Evolutionary conservation across 2,113 vertebrate species (phyloP), one percentile per base, ranked within the genome.

Genomic region (Fulica atra): DNA sequence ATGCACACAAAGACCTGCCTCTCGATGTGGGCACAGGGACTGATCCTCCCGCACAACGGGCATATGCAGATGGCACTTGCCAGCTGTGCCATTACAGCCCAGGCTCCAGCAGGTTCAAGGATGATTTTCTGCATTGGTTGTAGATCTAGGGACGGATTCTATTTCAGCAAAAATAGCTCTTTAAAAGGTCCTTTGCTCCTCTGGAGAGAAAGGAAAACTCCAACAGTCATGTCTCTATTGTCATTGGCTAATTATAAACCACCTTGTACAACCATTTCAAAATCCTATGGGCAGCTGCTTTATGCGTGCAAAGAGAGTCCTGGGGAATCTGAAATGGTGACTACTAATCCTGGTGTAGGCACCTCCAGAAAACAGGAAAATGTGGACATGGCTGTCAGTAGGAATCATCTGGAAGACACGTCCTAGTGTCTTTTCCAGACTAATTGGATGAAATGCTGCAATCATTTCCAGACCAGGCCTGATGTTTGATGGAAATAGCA

Each of bases 401-500:
- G 14, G 44, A 81, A 71, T 91, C 29, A 85, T 61, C 31, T 82
- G 59, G 70, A 93, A 80, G 42, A 70, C 46, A 54, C 23, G 29
- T 91, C 53, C 57, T 40, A 48, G 54, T 73, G 54, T 15, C 78
- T 82, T 77, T 87, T 92, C 54, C 57, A 69, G 70, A 44, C 36
- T 94, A 88, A 95, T 84, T 89, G 61, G 80, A 66, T 82, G 60
- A 94, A 82, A 78, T 74, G 44, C 17, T 87, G 44, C 53, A 69
- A 33, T 71, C 10, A 44, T 81, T 82, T 81, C 69, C 53, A 84
- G 51, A 42, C 81, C 46, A 84, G 57, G 24, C 73, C 68, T 93
- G 61, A 84, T 40, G 10, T 83, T 89, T 74, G 69, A 95, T 68
- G 65, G 72, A 92, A 94, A 86, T 56, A 94, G 35, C 38, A 94